Evolutionary conservation across 2,797 vertebrate genomes (phyloP).

Genomic region (Chloroceryle inda): DNA sequence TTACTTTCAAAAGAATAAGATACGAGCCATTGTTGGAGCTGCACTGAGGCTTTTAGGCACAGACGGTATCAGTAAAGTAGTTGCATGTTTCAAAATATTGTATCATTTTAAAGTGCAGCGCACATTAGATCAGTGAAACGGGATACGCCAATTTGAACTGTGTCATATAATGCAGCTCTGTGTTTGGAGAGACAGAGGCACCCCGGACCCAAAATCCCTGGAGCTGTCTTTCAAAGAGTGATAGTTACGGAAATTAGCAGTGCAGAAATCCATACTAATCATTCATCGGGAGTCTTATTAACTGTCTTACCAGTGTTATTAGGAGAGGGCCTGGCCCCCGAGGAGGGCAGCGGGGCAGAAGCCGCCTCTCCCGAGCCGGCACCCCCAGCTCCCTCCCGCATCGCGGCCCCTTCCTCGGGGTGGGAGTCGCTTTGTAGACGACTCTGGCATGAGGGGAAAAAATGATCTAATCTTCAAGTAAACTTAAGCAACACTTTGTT

Average conservation of each 20-base stretch:
- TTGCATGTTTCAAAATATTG: slow-evolving; percentile 68
- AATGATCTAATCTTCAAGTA: fast-evolving
- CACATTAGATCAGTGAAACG: slow-evolving; percentile 76
- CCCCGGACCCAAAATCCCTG: slow-evolving; percentile 89
- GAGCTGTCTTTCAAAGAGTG: slow-evolving; percentile 96
- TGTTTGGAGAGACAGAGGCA: slow-evolving; percentile 87
- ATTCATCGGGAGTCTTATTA: slow-evolving; percentile 96
- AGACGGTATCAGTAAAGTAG: slow-evolving; percentile 58
- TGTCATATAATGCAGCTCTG: slow-evolving; percentile 91
- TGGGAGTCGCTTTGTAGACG: fast-evolving
- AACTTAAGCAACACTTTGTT: not conserved
- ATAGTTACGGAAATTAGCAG: slow-evolving; percentile 99
- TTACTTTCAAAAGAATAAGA: slow-evolving; percentile 11
- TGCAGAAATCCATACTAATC: slow-evolving; percentile 95
- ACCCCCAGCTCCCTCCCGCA: not conserved
- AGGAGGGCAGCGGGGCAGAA: slow-evolving; percentile 61
- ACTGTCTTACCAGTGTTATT: slow-evolving; percentile 87
- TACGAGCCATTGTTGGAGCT: not conserved
- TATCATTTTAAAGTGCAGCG: slow-evolving; percentile 65
- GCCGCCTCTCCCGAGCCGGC: slow-evolving; percentile 28
- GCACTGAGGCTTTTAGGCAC: slow-evolving; percentile 18
- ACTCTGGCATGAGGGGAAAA: fast-evolving
- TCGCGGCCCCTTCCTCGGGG: fast-evolving
- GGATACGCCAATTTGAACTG: slow-evolving; percentile 71
- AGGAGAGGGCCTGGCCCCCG: slow-evolving; percentile 82